Conservation (phyloP, 2,797 vertebrate genomes). For the Coccyzus lansbergi region DNA sequence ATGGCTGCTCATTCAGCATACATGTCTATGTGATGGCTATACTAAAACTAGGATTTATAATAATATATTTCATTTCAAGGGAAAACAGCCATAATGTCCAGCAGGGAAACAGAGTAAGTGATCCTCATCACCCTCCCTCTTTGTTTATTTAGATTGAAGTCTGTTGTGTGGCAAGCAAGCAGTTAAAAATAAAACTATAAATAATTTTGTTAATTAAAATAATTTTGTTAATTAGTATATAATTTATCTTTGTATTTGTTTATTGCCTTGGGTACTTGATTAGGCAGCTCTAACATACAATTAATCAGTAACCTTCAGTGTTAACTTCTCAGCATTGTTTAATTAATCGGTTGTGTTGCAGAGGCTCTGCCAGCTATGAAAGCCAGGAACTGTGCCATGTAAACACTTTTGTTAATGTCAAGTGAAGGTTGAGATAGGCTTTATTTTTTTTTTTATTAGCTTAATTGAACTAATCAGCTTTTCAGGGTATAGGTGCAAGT, state of each 20-base stretch:
- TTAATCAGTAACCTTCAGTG: conserved; percentile 79
- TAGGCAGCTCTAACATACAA: conserved; percentile 74
- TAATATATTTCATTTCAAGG: not conserved
- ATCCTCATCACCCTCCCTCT: not conserved
- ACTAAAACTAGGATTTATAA: not conserved
- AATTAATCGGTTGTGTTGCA: conserved; percentile 74
- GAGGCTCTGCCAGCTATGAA: conserved; percentile 59
- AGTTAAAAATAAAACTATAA: conserved; percentile 54
- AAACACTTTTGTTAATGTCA: conserved; percentile 78
- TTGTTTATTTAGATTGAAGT: not conserved
- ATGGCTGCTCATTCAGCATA: not conserved
- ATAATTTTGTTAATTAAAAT: conserved; percentile 71
- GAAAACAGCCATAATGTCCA: not conserved
- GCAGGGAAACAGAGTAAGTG: not conserved
- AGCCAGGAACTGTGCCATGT: conserved; percentile 70
- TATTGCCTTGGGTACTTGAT: conserved; percentile 76
- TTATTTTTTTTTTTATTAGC: conserved; percentile 39
- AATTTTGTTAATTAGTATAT: conserved; percentile 66
- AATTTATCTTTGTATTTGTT: conserved; percentile 76
- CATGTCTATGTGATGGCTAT: not conserved
- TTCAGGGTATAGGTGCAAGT: conserved; percentile 38
- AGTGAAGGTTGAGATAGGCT: conserved; percentile 65
- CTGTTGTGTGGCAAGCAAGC: conserved; percentile 1
- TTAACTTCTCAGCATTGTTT: conserved; percentile 68
- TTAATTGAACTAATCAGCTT: conserved; percentile 68